These are phyloP conservation scores for Argya squamiceps DNA, from an alignment of 2,797 vertebrate genomes.

Conservation along the genomic window DNA sequence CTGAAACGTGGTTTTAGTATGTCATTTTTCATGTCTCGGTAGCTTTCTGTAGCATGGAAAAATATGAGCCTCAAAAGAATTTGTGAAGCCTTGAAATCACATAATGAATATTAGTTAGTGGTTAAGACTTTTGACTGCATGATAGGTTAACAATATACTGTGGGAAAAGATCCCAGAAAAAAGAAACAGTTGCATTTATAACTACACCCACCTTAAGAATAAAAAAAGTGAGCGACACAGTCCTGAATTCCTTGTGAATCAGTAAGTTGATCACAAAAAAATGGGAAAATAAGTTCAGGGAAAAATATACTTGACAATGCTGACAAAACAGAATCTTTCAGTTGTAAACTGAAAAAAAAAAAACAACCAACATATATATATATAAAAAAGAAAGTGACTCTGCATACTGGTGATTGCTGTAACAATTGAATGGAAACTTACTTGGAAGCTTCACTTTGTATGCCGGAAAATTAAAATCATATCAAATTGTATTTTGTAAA, in stretches of 20 bases:
- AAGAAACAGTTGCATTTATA: background rate
- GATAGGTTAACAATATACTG: background rate
- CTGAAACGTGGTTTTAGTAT: background rate
- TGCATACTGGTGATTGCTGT: background rate
- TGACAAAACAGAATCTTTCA: background rate
- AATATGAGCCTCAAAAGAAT: background rate
- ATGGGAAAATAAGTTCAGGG: background rate
- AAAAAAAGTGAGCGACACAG: background rate
- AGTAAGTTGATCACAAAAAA: background rate
- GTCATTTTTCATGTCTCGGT: background rate
- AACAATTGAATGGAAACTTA: background rate
- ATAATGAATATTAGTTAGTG: background rate
- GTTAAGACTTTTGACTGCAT: background rate
- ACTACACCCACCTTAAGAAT: background rate
- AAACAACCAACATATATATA: background rate
- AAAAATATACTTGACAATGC: background rate
- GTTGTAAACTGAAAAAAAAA: background rate
- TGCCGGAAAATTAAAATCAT: background rate
- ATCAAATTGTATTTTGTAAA: background rate
- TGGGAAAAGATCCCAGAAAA: background rate
- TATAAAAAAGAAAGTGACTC: background rate
- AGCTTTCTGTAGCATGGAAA: background rate
- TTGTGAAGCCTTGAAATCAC: background rate
- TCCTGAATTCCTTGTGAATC: background rate
- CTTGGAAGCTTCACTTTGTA: background rate